These are phyloP conservation scores for Drosophila incognita DNA, from an alignment of 2,888 invertebrate species.

Conservation along the genomic window DNA sequence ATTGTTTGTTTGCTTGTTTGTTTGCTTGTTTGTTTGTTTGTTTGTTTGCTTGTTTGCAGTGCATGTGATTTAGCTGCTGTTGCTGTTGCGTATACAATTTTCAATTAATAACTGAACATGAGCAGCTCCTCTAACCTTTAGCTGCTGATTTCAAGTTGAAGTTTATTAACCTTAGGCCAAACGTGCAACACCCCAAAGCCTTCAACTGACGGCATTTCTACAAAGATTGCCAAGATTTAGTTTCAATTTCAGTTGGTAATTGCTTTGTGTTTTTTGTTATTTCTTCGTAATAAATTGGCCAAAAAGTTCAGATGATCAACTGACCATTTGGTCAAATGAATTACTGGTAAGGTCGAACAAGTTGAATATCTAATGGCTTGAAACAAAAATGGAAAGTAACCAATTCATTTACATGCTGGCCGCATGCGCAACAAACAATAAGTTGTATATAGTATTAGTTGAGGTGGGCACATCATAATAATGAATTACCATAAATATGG, in stretches of 20 bases:
- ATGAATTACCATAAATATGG: conserved; percentile 54
- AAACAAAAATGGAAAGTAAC: conserved; percentile 16
- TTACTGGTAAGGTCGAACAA: conserved; percentile 38
- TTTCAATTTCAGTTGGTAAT: conserved; percentile 46
- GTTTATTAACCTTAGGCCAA: conserved; percentile 73
- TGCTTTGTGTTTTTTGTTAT: conserved; percentile 3
- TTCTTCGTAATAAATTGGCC: conserved; percentile 42
- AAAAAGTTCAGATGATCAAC: conserved; percentile 60
- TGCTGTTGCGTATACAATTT: conserved; percentile 39
- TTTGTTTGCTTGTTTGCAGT: conserved; percentile 24
- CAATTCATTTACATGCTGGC: conserved; percentile 55
- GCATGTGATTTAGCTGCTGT: conserved; percentile 16
- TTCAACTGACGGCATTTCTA: conserved; percentile 42
- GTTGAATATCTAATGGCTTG: conserved; percentile 32
- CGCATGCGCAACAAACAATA: conserved; percentile 23
- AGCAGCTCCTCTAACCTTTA: conserved; percentile 49
- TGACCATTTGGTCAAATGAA: conserved; percentile 31
- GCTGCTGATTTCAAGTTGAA: conserved; percentile 64
- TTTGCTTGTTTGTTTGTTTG: conserved; percentile 8
- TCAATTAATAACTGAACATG: conserved; percentile 61
- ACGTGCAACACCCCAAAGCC: conserved; percentile 51
- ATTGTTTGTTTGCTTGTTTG: conserved; percentile 7
- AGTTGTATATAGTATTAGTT: conserved; percentile 14
- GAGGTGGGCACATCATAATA: conserved; percentile 39
- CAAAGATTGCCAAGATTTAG: conserved; percentile 33